Evolutionary conservation across 2,113 vertebrate genomes (phyloP).

Genomic region (human): DNA sequence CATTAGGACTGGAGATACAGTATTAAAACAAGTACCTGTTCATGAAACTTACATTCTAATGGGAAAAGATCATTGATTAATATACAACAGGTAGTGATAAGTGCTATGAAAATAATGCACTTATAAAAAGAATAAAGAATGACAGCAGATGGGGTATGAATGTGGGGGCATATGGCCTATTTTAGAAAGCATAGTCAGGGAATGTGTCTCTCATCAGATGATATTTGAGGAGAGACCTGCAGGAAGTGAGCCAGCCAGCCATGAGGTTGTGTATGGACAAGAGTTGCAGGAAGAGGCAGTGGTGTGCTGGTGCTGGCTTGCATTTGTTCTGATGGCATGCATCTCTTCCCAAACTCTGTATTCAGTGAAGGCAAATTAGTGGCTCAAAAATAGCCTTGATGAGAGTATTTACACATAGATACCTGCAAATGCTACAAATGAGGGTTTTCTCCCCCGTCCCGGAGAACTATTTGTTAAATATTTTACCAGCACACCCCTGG

Average conservation of each 20-base stretch:
- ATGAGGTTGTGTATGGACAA: not conserved
- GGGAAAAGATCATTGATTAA: not conserved
- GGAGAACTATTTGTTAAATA: not conserved
- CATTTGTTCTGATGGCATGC: fast-evolving
- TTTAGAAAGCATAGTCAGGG: not conserved
- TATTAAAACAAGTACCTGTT: not conserved
- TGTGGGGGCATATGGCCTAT: not conserved
- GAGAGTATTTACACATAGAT: not conserved
- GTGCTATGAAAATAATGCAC: not conserved
- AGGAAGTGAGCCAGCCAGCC: not conserved
- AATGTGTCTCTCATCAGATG: not conserved
- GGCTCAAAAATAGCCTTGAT: not conserved
- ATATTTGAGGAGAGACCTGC: not conserved
- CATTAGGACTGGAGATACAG: not conserved
- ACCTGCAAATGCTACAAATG: not conserved
- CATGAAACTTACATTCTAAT: not conserved
- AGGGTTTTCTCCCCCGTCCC: fast-evolving
- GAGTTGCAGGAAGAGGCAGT: not conserved
- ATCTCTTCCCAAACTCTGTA: not conserved
- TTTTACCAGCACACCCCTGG: not conserved
- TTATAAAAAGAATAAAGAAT: not conserved
- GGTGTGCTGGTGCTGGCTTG: not conserved
- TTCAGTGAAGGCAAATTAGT: not conserved
- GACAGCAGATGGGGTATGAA: not conserved
- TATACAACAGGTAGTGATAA: not conserved